Evolutionary conservation across 2,888 invertebrate species (phyloP).

Genomic region (Drosophila mimetica): DNA sequence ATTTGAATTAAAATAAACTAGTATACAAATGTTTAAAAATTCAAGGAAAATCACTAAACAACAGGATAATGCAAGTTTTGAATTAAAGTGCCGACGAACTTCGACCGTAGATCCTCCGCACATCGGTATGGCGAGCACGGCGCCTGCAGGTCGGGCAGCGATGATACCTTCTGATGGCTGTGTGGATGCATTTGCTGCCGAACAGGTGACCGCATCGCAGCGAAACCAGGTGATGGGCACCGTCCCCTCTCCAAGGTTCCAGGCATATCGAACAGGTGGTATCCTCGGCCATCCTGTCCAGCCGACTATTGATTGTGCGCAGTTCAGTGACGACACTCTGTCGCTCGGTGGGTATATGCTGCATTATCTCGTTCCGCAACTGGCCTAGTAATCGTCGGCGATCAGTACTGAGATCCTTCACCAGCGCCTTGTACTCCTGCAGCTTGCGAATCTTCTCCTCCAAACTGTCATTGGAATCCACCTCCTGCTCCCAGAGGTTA

Average conservation of each 20-base stretch:
- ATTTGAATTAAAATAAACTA: not conserved
- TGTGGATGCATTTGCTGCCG: constrained; percentile 1
- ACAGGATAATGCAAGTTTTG: no score
- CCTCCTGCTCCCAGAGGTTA: not conserved
- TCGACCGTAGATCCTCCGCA: constrained; percentile 2
- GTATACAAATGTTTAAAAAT: not conserved
- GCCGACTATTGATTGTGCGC: not conserved
- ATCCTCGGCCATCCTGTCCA: not conserved
- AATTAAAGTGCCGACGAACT: not conserved
- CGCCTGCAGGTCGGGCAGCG: constrained; percentile 6
- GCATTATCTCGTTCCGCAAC: not conserved
- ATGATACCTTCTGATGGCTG: not conserved
- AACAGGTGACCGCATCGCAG: constrained; percentile 1
- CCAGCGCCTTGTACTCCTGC: not conserved
- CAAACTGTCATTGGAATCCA: not conserved
- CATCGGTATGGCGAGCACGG: not conserved
- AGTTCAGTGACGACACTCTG: not conserved
- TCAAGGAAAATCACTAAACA: not conserved
- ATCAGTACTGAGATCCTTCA: not conserved
- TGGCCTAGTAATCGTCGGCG: not conserved
- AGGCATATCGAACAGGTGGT: not conserved
- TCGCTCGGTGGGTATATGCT: no score
- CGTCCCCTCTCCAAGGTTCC: not conserved
- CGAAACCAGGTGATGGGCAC: not conserved
- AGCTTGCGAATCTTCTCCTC: constrained; percentile 1